Percentiles rank a stretch among this genome's conserved stretches.
Evolutionary conservation across 2,888 invertebrate genomes (phyloP).

Genomic region (Buathra laborator): DNA sequence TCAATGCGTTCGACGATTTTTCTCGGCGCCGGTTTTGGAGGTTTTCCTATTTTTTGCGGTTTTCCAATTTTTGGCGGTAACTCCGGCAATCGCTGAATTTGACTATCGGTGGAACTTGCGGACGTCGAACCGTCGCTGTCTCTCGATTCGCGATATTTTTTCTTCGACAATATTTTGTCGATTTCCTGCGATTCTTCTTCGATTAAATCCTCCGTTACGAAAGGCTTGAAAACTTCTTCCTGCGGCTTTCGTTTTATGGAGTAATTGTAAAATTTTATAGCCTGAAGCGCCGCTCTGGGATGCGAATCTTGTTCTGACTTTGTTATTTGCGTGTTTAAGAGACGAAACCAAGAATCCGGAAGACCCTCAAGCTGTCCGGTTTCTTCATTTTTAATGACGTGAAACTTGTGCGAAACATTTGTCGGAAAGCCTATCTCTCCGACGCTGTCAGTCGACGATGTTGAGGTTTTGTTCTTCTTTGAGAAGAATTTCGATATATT

Average conservation of each 20-base stretch:
- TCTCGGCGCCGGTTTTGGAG: slow-evolving; percentile 80
- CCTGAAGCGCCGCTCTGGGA: slow-evolving; percentile 95
- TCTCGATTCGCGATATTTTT: slow-evolving; percentile 84
- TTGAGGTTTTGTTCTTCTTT: slow-evolving; percentile 78
- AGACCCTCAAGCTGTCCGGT: slow-evolving; percentile 95
- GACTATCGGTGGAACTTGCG: slow-evolving; percentile 78
- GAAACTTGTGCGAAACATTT: slow-evolving; percentile 94
- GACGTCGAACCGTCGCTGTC: slow-evolving; percentile 79
- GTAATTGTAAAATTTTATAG: slow-evolving; percentile 95
- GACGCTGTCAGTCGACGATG: slow-evolving; percentile 82
- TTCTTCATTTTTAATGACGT: slow-evolving; percentile 93
- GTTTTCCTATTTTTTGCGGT: slow-evolving; percentile 80
- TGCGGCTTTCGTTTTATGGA: slow-evolving; percentile 93
- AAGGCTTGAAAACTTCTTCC: slow-evolving; percentile 90
- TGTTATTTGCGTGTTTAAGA: slow-evolving; percentile 93
- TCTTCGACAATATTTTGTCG: slow-evolving; percentile 91
- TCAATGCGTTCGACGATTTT: slow-evolving; percentile 76
- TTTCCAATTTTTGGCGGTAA: slow-evolving; percentile 81
- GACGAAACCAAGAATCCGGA: slow-evolving; percentile 92
- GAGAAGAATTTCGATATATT: slow-evolving; percentile 83
- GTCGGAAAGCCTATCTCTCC: slow-evolving; percentile 93
- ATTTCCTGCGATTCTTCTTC: slow-evolving; percentile 94
- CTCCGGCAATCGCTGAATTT: slow-evolving; percentile 77
- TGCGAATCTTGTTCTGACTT: slow-evolving; percentile 95
- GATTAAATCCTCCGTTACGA: slow-evolving; percentile 93